Percentiles rank a stretch among this genome's conserved stretches.
Evolutionary conservation across 2,888 invertebrate genomes (phyloP).

Genomic region (Glaucopsyche alexis): DNA sequence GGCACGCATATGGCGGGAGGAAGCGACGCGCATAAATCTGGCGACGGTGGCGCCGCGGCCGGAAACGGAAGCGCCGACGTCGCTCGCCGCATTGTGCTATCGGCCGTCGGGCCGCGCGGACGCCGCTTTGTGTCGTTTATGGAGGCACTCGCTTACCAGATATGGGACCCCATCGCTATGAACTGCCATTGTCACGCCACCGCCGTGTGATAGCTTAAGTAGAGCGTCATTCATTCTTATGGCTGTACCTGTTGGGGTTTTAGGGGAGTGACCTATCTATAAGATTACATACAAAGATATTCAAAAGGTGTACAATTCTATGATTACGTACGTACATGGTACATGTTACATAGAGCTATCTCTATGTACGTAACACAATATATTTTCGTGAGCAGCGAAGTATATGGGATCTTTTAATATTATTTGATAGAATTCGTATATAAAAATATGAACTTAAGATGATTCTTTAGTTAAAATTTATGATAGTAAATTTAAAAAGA

Average conservation of each 20-base stretch:
- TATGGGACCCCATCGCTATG: slow-evolving; percentile 61
- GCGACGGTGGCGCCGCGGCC: slow-evolving; percentile 75
- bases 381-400: no score
- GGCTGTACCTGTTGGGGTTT: slow-evolving; percentile 22
- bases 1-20: slow-evolving; percentile 73
- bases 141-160: slow-evolving; percentile 62
- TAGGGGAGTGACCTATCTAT: background rate
- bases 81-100: slow-evolving; percentile 80
- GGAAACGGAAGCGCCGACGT: slow-evolving; percentile 76
- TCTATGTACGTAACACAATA: no score
- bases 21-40: slow-evolving; percentile 78
- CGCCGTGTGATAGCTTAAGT: slow-evolving; percentile 61
- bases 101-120: slow-evolving; percentile 72
- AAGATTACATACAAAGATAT: background rate
- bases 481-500: no score
- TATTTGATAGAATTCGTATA: no score
- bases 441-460: no score
- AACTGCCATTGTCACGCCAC: slow-evolving; percentile 67
- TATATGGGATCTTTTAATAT: no score
- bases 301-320: background rate
- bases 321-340: background rate
- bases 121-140: slow-evolving; percentile 75
- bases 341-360: background rate
- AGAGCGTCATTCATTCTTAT: slow-evolving; percentile 41
- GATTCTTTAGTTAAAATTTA: no score